Base-by-base conservation (phyloP, 2,113 vertebrate species). In the Crotalus helleri region DNA sequence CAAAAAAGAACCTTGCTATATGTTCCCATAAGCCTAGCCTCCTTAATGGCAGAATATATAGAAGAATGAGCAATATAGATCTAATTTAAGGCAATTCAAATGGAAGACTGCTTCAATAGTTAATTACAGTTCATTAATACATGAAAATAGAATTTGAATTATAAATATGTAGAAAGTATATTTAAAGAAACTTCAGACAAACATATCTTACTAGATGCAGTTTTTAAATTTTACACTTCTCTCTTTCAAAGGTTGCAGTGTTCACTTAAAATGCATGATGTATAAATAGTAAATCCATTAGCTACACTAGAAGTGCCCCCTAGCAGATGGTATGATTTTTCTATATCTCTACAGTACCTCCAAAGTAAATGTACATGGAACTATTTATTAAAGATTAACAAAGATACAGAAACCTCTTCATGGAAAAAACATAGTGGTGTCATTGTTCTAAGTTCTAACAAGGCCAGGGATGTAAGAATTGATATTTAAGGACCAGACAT, bases 401-500 rank as follows among this genome's bases (percentile, higher is more conserved):
- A 33, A 10, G 29, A 21, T 33, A 44, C n/a, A 57, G 15, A 58
- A 89, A 58, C n/a, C 2, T 55, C 54, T 89, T 58, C 44, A 89
- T 44, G 54, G 2, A 23, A 9, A 55, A 89, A 81, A n/a, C 13
- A 29, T 87, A 87, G 11, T 92, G 15, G 53, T 23, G 54, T 92
- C 44, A 23, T 24, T 69, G 1, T 86, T 55, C n/a, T 93, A 93
- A 91, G 19, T 6, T 89, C 12, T 93, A 57, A 61, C 87, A 87
- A 4, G 58, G 19, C 21, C 29, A 85, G 5, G 3, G 53, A 1
- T 1, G 39, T 64, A n/a, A 91, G 87, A 46, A 89, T 5, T 8
- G 57, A 89, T 0, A 0, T 12, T 87, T 86, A 88, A 46, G 69
- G 57, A 29, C 0, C 0, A 6, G 51, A 8, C 15, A 90, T 0